Conservation (phyloP, 1,140 invertebrate genomes). For the Trissolcus basalis region DNA sequence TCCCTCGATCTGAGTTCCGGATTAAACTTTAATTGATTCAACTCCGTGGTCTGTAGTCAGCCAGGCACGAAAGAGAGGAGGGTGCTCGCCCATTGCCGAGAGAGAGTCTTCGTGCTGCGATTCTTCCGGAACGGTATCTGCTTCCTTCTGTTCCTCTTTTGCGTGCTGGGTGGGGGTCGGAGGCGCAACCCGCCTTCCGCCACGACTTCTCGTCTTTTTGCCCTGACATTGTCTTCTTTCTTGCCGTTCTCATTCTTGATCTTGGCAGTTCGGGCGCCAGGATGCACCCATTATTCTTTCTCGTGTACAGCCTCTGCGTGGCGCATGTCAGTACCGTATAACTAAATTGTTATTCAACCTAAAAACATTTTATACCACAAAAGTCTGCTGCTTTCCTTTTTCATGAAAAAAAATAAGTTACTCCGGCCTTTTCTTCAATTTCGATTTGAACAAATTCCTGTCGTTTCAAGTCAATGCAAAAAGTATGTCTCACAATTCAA, state of each 20-base stretch:
- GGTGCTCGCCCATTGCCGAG: constrained; percentile 61
- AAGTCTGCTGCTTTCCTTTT: no score
- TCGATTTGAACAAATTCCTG: no score
- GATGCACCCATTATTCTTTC: constrained; percentile 69
- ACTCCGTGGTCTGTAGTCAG: constrained; percentile 71
- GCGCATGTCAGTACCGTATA: constrained; percentile 38
- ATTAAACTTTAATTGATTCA: constrained; percentile 77
- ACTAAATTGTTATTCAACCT: constrained; percentile 47
- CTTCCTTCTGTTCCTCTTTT: constrained; percentile 39
- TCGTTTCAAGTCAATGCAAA: no score
- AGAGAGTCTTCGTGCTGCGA: constrained; percentile 42
- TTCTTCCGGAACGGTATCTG: constrained; percentile 58
- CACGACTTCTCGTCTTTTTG: constrained; percentile 41
- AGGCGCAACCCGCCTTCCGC: constrained; percentile 5
- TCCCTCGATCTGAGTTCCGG: constrained; percentile 70
- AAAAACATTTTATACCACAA: constrained; percentile 13
- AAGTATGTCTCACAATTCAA: no score
- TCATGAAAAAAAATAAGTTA: constrained; percentile 8
- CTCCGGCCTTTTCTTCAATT: no score
- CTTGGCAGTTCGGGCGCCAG: constrained; percentile 59
- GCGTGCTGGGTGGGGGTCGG: background rate
- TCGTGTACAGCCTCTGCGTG: constrained; percentile 41
- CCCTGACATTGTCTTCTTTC: constrained; percentile 39
- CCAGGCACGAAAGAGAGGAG: constrained; percentile 69
- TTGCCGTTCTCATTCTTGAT: constrained; percentile 54